Percentiles rank a stretch among this genome's conserved stretches.
phyloP scores from a whole-genome alignment of 1,140 invertebrate genomes.

The Drosophila pseudoobscura region DNA sequence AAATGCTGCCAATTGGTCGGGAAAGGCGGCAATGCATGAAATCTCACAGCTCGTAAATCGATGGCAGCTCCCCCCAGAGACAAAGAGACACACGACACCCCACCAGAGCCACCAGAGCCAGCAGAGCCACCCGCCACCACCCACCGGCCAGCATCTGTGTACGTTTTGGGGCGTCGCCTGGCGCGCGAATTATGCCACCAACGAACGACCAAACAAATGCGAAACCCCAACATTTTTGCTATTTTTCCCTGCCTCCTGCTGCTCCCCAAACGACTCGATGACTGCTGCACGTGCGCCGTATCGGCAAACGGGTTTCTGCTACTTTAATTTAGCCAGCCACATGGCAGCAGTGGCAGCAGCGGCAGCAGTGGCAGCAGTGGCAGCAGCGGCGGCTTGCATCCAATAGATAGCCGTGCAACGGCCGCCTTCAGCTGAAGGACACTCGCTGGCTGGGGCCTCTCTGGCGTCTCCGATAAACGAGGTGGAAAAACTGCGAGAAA shows the following conservation, averaged over 20 bases:
- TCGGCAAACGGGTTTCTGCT: slow-evolving; percentile 65
- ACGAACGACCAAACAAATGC: slow-evolving; percentile 49
- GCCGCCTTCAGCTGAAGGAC: slow-evolving; percentile 64
- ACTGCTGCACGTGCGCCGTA: slow-evolving; percentile 64
- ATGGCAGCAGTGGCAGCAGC: slow-evolving; percentile 18
- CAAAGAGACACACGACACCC: slow-evolving; percentile 4
- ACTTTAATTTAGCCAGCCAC: slow-evolving; percentile 71
- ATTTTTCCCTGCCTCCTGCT: not conserved
- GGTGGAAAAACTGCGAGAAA: slow-evolving; percentile 72
- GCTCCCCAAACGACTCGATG: not conserved
- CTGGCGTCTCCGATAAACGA: slow-evolving; percentile 50
- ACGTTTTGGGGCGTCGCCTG: slow-evolving; percentile 64
- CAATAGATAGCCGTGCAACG: slow-evolving; percentile 47
- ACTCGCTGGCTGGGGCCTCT: slow-evolving; percentile 44
- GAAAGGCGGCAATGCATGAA: slow-evolving; percentile 51
- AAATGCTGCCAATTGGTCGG: slow-evolving; percentile 24
- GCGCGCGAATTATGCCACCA: slow-evolving; percentile 78
- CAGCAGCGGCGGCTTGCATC: slow-evolving; percentile 20
- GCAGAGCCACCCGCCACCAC: not conserved
- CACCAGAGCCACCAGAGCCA: not conserved
- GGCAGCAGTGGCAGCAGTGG: slow-evolving; percentile 15
- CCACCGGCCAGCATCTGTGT: slow-evolving; percentile 4
- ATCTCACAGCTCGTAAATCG: slow-evolving; percentile 80
- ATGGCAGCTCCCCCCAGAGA: slow-evolving; percentile 40
- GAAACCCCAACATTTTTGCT: slow-evolving; percentile 24